Percentiles rank a stretch among this genome's conserved stretches.
These are phyloP conservation scores for Gari tellinella DNA, from an alignment of 2,888 invertebrate species.

Conservation along the genomic window DNA sequence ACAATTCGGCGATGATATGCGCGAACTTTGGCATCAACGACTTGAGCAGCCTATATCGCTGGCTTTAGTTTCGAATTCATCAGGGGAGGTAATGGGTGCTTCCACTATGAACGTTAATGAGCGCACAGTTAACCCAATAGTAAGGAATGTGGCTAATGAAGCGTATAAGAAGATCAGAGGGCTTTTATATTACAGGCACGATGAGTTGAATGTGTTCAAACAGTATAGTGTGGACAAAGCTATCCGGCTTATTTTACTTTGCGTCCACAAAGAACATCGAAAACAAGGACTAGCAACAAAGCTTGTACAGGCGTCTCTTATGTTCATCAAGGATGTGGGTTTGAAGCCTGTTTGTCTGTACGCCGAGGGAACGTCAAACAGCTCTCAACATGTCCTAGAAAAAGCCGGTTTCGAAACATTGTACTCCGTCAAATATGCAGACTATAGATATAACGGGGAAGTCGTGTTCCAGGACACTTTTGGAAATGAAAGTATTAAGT, in stretches of 20 bases:
- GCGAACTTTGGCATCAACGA: background rate
- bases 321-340: constrained; percentile 20
- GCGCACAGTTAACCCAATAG: background rate
- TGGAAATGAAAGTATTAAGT: constrained; percentile 18
- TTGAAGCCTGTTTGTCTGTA: constrained; percentile 13
- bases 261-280: constrained; percentile 15
- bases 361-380: constrained; percentile 23
- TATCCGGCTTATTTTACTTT: constrained; percentile 16
- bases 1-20: constrained; percentile 7
- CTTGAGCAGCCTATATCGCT: constrained; percentile 18
- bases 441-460: constrained; percentile 30
- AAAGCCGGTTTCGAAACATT: constrained; percentile 25
- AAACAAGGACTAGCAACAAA: constrained; percentile 18
- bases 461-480: constrained; percentile 34
- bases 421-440: constrained; percentile 15
- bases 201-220: constrained; percentile 29
- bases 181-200: constrained; percentile 19
- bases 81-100: constrained; percentile 27
- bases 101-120: constrained; percentile 6
- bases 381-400: constrained; percentile 32
- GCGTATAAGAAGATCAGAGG: background rate
- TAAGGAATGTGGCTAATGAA: background rate
- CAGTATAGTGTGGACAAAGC: constrained; percentile 18
- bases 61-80: constrained; percentile 14
- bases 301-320: constrained; percentile 24